Conservation (phyloP, 1,140 invertebrate species). For the Vanessa tameamea region DNA sequence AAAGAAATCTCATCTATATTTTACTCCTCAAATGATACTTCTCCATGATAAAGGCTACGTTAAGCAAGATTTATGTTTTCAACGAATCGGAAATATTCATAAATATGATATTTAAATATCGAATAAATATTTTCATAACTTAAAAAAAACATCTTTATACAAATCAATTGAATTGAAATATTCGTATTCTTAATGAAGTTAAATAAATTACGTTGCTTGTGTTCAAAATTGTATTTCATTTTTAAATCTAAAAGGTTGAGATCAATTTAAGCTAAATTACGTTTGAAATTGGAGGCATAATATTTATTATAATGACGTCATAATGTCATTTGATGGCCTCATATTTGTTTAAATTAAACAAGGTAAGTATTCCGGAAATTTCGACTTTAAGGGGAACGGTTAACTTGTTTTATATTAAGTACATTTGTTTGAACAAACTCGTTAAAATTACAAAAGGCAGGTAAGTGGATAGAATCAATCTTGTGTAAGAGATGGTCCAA, state of each 20-base stretch:
- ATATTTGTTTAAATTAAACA: slow-evolving; percentile 21
- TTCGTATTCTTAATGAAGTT: background rate
- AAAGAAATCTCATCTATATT: slow-evolving; percentile 15
- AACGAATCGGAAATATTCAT: slow-evolving; percentile 1
- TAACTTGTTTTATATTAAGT: slow-evolving; percentile 44
- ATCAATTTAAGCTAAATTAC: background rate
- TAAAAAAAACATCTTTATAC: background rate
- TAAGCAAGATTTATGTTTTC: slow-evolving; percentile 6
- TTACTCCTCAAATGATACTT: slow-evolving; percentile 6
- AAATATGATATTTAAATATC: slow-evolving; percentile 5
- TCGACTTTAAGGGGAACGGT: slow-evolving; percentile 27
- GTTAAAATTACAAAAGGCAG: slow-evolving; percentile 61
- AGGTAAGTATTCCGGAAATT: slow-evolving; percentile 23
- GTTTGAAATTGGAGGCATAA: background rate
- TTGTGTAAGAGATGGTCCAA: slow-evolving; percentile 50
- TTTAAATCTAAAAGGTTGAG: background rate
- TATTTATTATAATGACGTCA: background rate
- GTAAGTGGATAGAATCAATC: slow-evolving; percentile 55
- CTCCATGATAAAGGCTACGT: slow-evolving; percentile 5
- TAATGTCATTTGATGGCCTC: background rate
- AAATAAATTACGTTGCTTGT: too few species aligned
- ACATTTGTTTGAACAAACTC: slow-evolving; percentile 49
- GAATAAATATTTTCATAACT: background rate
- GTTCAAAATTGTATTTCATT: too few species aligned
- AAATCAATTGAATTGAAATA: background rate